Percentiles rank a stretch among this genome's conserved stretches.
phyloP scores from a whole-genome alignment of 2,113 vertebrate genomes.

The Bostrychus sinensis region DNA sequence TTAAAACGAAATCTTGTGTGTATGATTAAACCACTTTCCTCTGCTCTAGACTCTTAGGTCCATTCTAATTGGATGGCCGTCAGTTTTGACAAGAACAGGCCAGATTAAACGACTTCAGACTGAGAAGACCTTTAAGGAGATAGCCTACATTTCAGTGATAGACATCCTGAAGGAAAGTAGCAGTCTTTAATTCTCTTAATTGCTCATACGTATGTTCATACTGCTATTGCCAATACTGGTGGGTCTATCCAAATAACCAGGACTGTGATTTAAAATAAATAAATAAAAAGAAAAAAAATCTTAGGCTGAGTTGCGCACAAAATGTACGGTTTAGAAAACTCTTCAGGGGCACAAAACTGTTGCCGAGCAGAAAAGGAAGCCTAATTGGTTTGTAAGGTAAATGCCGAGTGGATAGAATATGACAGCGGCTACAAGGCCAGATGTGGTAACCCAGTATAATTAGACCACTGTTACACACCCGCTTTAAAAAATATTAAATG shows the following conservation, averaged over 20 bases:
- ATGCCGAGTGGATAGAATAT: constrained; percentile 5
- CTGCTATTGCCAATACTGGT: too few relatives aligned
- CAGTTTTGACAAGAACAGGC: constrained; percentile 55
- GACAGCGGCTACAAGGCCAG: constrained; percentile 37
- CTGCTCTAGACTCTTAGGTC: constrained; percentile 38
- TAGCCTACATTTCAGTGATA: constrained; percentile 27
- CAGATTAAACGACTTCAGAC: constrained; percentile 43
- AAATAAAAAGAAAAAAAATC: too few relatives aligned
- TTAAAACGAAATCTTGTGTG: constrained; percentile 16
- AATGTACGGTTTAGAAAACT: not conserved
- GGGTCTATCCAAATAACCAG: too few relatives aligned
- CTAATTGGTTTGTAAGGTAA: constrained; percentile 34
- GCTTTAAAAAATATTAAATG: not conserved
- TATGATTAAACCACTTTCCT: constrained; percentile 52
- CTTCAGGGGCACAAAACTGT: not conserved
- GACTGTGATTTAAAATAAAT: too few relatives aligned
- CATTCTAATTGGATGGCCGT: constrained; percentile 71
- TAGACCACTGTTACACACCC: constrained; percentile 25
- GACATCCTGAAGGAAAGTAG: constrained; percentile 36
- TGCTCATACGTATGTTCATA: constrained; percentile 6
- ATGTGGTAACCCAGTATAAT: constrained; percentile 18
- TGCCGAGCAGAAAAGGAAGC: constrained; percentile 11
- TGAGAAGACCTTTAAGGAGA: constrained; percentile 54
- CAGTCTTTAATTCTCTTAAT: constrained; percentile 28
- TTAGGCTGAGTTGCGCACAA: not conserved